A percentile compares a stretch with the other conserved stretches of the same genome.
Conservation (phyloP, 2,113 vertebrate genomes). For the Thunnus thynnus region DNA sequence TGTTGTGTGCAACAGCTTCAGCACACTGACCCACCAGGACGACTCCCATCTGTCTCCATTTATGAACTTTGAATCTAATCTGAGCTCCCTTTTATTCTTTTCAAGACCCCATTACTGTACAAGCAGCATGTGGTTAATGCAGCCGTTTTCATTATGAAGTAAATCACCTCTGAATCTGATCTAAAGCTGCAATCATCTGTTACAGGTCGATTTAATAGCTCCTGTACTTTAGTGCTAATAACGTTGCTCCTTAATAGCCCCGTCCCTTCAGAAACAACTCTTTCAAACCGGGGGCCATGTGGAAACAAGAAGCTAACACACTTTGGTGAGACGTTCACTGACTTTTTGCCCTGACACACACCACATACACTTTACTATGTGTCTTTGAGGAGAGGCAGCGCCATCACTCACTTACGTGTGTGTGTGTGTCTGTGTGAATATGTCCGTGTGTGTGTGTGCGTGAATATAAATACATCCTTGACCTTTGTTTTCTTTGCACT, state of each 20-base stretch:
- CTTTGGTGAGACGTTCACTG: constrained; percentile 6
- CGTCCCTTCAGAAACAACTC: constrained; percentile 1
- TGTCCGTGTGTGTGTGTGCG: constrained; percentile 17
- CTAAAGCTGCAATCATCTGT: constrained; percentile 25
- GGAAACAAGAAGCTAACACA: constrained; percentile 17
- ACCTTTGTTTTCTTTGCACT: constrained; percentile 72
- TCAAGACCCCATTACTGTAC: background rate
- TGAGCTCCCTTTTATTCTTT: constrained; percentile 8
- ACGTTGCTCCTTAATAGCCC: constrained; percentile 10
- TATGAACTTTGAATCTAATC: background rate
- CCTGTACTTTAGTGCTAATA: constrained; percentile 15
- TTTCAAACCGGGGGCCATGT: constrained; percentile 3
- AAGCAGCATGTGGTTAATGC: constrained; percentile 9
- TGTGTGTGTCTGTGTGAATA: background rate
- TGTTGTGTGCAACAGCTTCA: background rate
- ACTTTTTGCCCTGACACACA: constrained; percentile 39
- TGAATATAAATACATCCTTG: constrained; percentile 45
- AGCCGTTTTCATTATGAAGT: background rate
- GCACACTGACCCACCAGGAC: background rate
- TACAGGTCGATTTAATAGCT: constrained; percentile 39
- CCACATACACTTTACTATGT: constrained; percentile 45
- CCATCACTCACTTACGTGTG: constrained; percentile 27
- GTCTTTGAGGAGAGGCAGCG: constrained; percentile 44
- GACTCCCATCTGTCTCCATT: constrained; percentile 27
- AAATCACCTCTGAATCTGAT: constrained; percentile 35